Evolutionary conservation across 2,113 vertebrate genomes (phyloP), one percentile per base, ranked within the genome.

Genomic region (Scopus umbretta): DNA sequence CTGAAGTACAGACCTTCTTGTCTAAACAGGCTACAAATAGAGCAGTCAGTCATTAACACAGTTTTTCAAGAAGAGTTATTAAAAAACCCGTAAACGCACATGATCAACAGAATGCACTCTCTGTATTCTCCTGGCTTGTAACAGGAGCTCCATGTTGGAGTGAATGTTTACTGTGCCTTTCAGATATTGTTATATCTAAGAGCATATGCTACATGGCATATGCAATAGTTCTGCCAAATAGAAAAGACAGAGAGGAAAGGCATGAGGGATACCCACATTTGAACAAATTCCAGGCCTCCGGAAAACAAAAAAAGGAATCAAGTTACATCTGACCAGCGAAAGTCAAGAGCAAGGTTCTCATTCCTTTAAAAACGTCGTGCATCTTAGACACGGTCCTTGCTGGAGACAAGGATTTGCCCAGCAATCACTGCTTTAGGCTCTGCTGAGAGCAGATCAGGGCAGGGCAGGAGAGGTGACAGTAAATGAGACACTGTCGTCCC

Each of bases 81-180:
- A n/a, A 32, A 87, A 85, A 82, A 13, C 3, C 6, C 10, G 26
- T 21, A 82, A 74, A 72, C 7, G 7, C 26, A 55, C 0, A 0
- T 10, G 26, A 65, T 38, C 26, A 68, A 86, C 59, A 22, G 25
- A 91, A 80, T 17, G 34, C 27, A 55, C 30, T 68, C 34, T 40
- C 67, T 71, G 52, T 23, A 45, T 34, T 40, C 32, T 63, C 50
- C 53, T 58, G 22, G 13, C 32, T 79, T 75, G n/a, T 42, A 80
- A 45, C 11, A 72, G 34, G 17, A 91, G 43, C 23, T 63, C 27
- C 61, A n/a, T 2, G 6, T 55, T 55, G 26, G 32, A 85, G 29
- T 4, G 1, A 66, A 50, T 8, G 13, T 49, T 36, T 55, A 29
- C 29, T 32, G 50, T 9, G 16, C 32, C 42, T 79, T 81, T 25